A percentile compares a stretch with the other conserved stretches of the same genome.
Evolutionary conservation across 2,113 vertebrate genomes (phyloP).

Genomic region (Catagonus wagneri): DNA sequence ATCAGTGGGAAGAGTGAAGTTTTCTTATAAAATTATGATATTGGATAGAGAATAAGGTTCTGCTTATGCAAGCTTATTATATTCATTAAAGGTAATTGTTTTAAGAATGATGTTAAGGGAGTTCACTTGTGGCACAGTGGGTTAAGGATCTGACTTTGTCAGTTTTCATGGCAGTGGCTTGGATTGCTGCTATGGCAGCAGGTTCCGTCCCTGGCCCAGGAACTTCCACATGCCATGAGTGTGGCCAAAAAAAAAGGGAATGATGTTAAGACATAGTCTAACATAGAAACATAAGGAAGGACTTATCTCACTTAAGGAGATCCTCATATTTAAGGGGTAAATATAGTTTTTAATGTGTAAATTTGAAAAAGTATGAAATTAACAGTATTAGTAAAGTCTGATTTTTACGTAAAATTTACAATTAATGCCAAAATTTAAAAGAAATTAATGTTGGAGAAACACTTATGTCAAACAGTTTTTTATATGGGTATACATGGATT

Average conservation of each 20-base stretch:
- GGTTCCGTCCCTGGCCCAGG: too few species aligned
- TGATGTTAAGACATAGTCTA: not conserved
- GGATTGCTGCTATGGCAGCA: too few species aligned
- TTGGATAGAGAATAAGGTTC: not conserved
- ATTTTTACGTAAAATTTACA: not conserved
- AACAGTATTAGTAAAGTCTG: not conserved
- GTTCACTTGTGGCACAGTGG: too few species aligned
- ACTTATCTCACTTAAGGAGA: not conserved
- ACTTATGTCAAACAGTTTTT: not conserved
- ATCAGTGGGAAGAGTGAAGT: not conserved
- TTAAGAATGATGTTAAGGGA: not conserved
- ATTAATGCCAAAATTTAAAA: conserved; percentile 34
- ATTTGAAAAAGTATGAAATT: not conserved
- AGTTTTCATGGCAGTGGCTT: too few species aligned
- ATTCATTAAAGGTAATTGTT: not conserved
- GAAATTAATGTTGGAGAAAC: not conserved
- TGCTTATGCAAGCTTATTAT: not conserved
- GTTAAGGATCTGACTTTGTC: too few species aligned
- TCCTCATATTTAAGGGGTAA: not conserved
- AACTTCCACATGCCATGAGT: too few species aligned
- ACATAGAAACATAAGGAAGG: not conserved
- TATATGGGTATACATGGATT: not conserved
- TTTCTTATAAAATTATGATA: not conserved
- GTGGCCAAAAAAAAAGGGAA: not conserved
- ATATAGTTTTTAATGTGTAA: not conserved